A percentile compares a stretch with the other conserved stretches of the same genome.
Conservation (phyloP, 2,888 invertebrate species). For the Microctonus hyperodae region DNA sequence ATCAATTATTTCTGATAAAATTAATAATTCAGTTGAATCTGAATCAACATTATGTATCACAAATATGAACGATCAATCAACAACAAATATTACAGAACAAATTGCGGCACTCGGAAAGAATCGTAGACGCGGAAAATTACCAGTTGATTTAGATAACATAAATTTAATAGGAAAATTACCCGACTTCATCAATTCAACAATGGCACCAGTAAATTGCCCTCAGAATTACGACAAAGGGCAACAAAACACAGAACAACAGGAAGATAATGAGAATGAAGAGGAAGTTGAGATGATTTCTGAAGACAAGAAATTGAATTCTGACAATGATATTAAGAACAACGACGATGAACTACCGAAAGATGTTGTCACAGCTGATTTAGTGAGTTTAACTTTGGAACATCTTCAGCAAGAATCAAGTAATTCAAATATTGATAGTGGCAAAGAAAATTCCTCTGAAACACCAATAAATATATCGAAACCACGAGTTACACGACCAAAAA, state of each 20-base stretch:
- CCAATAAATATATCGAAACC: conserved; percentile 49
- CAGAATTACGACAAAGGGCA: conserved; percentile 21
- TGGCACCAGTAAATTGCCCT: neutral
- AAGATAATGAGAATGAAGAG: conserved; percentile 23
- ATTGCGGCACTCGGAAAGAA: neutral
- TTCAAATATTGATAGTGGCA: conserved; percentile 60
- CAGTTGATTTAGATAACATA: neutral
- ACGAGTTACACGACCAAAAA: conserved; percentile 54
- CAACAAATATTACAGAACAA: neutral
- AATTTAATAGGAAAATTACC: too few species aligned
- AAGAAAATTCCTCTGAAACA: conserved; percentile 58
- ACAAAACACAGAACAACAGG: conserved; percentile 23
- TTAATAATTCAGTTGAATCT: neutral
- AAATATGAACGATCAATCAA: neutral
- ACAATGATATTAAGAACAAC: conserved; percentile 17
- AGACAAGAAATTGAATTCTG: conserved; percentile 17
- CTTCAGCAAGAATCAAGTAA: conserved; percentile 56
- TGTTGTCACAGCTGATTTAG: conserved; percentile 33
- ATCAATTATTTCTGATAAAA: neutral
- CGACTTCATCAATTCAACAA: neutral
- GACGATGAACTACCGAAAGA: conserved; percentile 19
- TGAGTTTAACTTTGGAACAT: conserved; percentile 48
- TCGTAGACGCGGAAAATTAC: neutral
- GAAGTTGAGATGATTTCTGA: conserved; percentile 16
- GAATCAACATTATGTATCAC: neutral